Percentiles rank a stretch among this genome's conserved stretches.
Evolutionary conservation across 2,113 vertebrate genomes (phyloP).

Genomic region (Aphelocoma coerulescens): DNA sequence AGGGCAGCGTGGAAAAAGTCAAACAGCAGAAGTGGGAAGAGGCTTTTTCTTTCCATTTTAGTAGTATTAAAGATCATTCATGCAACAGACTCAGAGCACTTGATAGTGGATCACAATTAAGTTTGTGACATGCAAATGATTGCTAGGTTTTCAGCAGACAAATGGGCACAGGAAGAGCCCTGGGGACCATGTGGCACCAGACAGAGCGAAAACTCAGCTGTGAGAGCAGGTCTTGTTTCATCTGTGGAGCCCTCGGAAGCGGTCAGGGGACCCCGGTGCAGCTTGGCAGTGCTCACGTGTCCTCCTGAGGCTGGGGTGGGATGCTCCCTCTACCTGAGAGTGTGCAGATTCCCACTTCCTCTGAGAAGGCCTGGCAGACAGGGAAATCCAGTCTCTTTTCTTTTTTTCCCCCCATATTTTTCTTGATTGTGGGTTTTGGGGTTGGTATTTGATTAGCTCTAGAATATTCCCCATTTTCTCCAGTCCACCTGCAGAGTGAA

Average conservation of each 20-base stretch:
- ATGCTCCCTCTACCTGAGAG: not conserved
- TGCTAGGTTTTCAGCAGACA: not conserved
- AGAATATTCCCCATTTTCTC: not conserved
- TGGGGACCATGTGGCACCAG: not conserved
- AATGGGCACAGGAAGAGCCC: not conserved
- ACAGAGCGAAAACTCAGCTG: not conserved
- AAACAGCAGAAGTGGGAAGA: not conserved
- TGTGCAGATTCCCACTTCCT: not conserved
- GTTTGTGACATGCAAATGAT: not conserved
- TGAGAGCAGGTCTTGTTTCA: rapidly evolving
- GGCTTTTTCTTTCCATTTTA: not conserved
- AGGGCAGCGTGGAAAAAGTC: not conserved
- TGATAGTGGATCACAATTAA: not conserved
- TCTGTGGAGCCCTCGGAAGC: no score
- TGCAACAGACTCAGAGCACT: not conserved
- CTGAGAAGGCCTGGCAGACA: not conserved
- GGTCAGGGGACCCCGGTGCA: rapidly evolving
- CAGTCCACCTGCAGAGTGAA: not conserved
- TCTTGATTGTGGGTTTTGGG: not conserved
- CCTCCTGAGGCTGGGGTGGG: not conserved
- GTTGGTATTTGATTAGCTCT: not conserved
- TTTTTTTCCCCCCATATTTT: rapidly evolving
- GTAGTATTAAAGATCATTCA: not conserved
- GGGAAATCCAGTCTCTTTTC: not conserved
- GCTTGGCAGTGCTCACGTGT: rapidly evolving